Conservation (phyloP, 1,140 invertebrate species). For the Limonius californicus region DNA sequence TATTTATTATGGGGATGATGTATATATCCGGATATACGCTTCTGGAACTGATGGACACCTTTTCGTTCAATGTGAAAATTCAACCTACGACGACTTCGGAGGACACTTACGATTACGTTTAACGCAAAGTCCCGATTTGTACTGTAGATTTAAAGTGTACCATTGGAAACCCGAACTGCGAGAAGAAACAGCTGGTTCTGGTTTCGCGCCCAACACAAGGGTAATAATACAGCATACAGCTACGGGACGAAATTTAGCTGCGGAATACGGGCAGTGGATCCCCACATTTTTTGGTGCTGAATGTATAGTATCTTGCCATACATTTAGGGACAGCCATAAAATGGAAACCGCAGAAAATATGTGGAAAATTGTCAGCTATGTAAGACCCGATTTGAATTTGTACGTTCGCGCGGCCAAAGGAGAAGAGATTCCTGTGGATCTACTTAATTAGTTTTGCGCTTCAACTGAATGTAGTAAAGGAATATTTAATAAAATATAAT, state of each 20-base stretch:
- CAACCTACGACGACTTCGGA: conserved; percentile 29
- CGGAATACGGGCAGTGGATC: conserved; percentile 33
- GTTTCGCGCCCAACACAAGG: conserved; percentile 30
- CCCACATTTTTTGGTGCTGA: conserved; percentile 42
- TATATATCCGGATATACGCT: conserved; percentile 38
- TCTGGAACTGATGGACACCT: conserved; percentile 26
- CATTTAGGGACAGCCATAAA: conserved; percentile 36
- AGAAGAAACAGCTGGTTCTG: conserved; percentile 35
- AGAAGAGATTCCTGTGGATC: conserved; percentile 33
- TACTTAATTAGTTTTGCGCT: no score
- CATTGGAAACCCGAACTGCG: conserved; percentile 33
- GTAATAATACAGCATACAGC: conserved; percentile 43
- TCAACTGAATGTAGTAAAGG: no score
- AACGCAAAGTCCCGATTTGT: conserved; percentile 37
- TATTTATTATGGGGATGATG: conserved; percentile 40
- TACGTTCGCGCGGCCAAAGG: conserved; percentile 37
- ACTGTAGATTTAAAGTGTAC: conserved; percentile 41
- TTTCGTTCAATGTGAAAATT: conserved; percentile 41
- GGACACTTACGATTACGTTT: conserved; percentile 23
- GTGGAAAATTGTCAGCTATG: conserved; percentile 33
- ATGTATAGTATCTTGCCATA: conserved; percentile 37
- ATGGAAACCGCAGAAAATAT: conserved; percentile 42
- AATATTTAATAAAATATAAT: no score
- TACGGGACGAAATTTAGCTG: conserved; percentile 40
- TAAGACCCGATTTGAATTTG: conserved; percentile 29